phyloP scores from a whole-genome alignment of 2,888 invertebrate genomes.

The Erpobdella octoculata region DNA sequence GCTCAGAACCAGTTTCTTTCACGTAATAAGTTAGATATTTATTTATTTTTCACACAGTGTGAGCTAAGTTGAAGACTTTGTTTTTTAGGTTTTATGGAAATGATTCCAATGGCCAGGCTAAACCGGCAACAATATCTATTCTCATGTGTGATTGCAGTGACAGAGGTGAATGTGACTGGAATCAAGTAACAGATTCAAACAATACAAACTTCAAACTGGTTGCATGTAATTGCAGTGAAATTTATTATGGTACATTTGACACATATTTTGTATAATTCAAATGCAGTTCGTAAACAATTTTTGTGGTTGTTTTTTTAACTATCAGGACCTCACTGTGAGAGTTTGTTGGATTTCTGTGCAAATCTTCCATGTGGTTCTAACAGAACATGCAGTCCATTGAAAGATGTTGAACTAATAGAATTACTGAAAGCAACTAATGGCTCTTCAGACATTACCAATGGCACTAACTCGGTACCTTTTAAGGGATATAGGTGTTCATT shows the following conservation, averaged over 20 bases:
- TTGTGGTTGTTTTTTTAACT: neutral
- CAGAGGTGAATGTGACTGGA: constrained; percentile 20
- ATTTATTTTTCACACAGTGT: too few species aligned
- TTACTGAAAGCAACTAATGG: neutral
- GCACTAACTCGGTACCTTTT: neutral
- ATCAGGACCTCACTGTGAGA: neutral
- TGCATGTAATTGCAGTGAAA: neutral
- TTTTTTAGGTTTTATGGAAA: constrained; percentile 20
- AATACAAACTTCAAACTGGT: neutral
- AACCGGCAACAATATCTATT: constrained; percentile 2
- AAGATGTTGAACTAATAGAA: neutral
- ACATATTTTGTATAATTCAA: too few species aligned
- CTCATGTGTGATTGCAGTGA: constrained; percentile 23
- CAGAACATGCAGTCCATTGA: neutral
- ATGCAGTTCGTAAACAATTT: neutral
- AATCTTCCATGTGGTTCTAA: neutral
- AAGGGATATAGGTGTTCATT: neutral
- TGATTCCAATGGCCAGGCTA: neutral
- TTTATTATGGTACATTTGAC: neutral
- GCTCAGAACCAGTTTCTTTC: neutral
- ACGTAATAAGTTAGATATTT: neutral
- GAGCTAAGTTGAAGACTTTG: too few species aligned
- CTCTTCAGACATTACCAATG: neutral
- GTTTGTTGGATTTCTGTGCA: neutral
- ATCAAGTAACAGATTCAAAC: neutral